Percentiles rank a stretch among this genome's conserved stretches.
Conservation (phyloP, 2,797 vertebrate species). For the Rhinophrynus dorsalis region DNA sequence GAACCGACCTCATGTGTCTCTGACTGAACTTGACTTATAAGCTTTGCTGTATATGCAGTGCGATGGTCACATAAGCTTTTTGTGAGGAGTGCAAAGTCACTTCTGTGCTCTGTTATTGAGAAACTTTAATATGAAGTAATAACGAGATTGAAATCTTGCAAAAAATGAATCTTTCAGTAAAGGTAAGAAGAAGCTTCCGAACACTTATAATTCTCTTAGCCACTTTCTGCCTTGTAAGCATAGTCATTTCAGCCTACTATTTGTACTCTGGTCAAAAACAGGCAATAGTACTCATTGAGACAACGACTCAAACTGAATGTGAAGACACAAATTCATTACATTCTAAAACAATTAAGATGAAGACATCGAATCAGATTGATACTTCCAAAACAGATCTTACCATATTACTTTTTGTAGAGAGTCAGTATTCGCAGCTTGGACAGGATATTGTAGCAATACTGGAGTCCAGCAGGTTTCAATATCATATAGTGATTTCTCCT, state of each 20-base stretch:
- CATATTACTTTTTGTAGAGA: constrained; percentile 90
- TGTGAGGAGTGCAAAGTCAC: constrained; percentile 55
- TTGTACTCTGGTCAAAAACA: constrained; percentile 89
- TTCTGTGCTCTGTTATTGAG: constrained; percentile 48
- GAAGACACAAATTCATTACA: constrained; percentile 80
- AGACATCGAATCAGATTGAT: constrained; percentile 82
- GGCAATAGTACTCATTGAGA: constrained; percentile 81
- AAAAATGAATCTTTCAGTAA: constrained; percentile 84
- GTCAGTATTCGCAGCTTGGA: constrained; percentile 94
- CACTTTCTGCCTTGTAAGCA: constrained; percentile 89
- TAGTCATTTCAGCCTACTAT: constrained; percentile 91
- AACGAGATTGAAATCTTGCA: constrained; percentile 33
- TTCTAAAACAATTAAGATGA: constrained; percentile 76
- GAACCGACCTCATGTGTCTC: constrained; percentile 32
- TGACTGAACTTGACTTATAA: constrained; percentile 48
- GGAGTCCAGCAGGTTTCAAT: constrained; percentile 89
- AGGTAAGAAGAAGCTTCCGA: constrained; percentile 82
- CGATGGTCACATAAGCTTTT: constrained; percentile 93
- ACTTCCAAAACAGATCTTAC: constrained; percentile 83
- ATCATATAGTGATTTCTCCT: constrained; percentile 90
- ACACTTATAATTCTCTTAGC: constrained; percentile 85
- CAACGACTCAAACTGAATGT: constrained; percentile 78
- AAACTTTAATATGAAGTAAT: constrained; percentile 60
- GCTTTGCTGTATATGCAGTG: constrained; percentile 71
- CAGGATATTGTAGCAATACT: constrained; percentile 92